Evolutionary conservation across 2,113 vertebrate species (phyloP), one percentile per base, ranked within the genome.

Genomic region (Oxygymnocypris stewartii): DNA sequence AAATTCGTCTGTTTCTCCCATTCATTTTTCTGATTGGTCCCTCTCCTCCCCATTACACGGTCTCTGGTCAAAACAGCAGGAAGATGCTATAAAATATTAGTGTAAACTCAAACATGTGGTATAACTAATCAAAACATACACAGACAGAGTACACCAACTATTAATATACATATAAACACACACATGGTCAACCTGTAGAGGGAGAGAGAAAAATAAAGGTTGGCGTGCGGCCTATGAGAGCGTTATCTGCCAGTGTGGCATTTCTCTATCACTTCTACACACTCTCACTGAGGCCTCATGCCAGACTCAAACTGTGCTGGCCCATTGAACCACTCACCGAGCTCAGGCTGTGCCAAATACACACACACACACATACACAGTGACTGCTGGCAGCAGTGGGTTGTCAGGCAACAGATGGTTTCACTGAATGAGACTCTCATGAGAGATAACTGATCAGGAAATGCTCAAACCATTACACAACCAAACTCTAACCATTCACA

Each of bases 391-490:
- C 89, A 86, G 74, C 89, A 78, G 83, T 37, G 4, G 76, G 86
- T 84, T 86, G 79, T 86, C 87, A 85, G 85, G 89, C 84, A 83
- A 86, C 89, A 91, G 88, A 91, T 91, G 89, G 89, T 88, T 79
- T 82, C 84, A 82, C 90, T 91, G 90, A 90, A 90, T 88, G 90
- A 90, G 79, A 54, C 84, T 85, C 89, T 89, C 86, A 89, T 85
- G 82, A 87, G 86, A 90, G 88, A 88, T 86, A 88, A 86, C 73
- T 84, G 86, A 89, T 88, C 87, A 78, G 75, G 83, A 86, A 74
- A 82, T 4, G 44, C 81, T 83, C 44, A 83, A 83, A 83, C 69
- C 13, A 84, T 84, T 74, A 75, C 31, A 84, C 75, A 87, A 76
- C 76, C 85, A 83, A 84, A 86, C 73, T 37, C 84, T 49, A 77